phyloP scores from a whole-genome alignment of 2,888 invertebrate genomes.

The Orgyia antiqua region DNA sequence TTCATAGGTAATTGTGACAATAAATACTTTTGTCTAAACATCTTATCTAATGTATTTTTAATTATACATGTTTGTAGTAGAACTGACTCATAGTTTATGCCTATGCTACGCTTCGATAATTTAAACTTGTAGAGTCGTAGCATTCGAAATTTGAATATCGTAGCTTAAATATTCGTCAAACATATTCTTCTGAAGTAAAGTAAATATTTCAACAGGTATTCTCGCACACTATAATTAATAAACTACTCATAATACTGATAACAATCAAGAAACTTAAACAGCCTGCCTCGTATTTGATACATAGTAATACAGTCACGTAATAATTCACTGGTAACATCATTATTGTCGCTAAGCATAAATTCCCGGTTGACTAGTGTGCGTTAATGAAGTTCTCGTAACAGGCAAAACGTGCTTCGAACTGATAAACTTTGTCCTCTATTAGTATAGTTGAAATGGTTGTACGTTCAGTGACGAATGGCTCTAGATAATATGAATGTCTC shows the following conservation, averaged over 20 bases:
- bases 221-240: slow-evolving; percentile 6
- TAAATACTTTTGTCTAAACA: no score
- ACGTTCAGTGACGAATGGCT: slow-evolving; percentile 3
- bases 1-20: no score
- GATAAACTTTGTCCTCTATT: slow-evolving; percentile 35
- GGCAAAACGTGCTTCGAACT: slow-evolving; percentile 45
- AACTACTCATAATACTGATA: slow-evolving; percentile 10
- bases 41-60: no score
- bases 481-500: no score
- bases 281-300: slow-evolving; percentile 14
- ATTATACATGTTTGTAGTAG: no score
- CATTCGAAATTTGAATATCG: no score
- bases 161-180: no score
- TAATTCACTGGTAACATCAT: slow-evolving; percentile 42
- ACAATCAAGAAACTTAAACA: slow-evolving; percentile 14
- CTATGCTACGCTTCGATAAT: no score
- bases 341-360: slow-evolving; percentile 50
- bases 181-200: no score
- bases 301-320: slow-evolving; percentile 36
- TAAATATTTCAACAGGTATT: no score
- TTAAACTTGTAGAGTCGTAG: no score
- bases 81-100: no score
- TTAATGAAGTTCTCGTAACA: slow-evolving; percentile 45
- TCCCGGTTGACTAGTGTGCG: slow-evolving; percentile 49
- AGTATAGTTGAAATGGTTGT: slow-evolving; percentile 9